Base-by-base conservation (phyloP, 2,797 vertebrate genomes). In the Sebastes nivosus region DNA sequence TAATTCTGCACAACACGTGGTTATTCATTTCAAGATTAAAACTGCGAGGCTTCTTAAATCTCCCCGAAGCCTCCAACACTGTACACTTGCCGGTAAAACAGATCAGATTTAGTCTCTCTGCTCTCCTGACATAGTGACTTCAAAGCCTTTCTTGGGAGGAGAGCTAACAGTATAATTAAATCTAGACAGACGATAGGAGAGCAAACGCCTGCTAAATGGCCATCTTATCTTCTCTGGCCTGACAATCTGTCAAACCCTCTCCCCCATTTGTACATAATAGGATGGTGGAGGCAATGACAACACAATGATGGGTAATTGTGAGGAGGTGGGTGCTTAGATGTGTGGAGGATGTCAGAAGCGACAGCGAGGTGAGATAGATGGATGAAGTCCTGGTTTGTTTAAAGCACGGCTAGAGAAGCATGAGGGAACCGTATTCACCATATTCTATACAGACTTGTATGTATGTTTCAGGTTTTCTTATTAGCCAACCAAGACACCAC, bases 101-200 rank as follows among this genome's bases (percentile, higher is more conserved):
- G 59, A 87, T 85, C 80, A 67, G 78, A 77, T 87, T 81, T 81
- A 86, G 52, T 54, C 67, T 67, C 74, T 38, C 54, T 46, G 79
- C 82, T 82, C 73, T 85, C 83, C 82, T 89, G 89, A 84, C 89
- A 88, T 67, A 36, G 81, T 71, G 81, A 90, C 89, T 87, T 91
- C 83, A 88, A 89, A 91, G 86, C 67, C 82, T 83, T 90, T 87
- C 73, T 72, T 78, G n/a, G 77, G 79, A 84, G 77, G 61, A 88
- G 75, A 84, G 83, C 79, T 82, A 91, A 93, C 87, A 63, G 79
- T 87, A 84, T 94, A 94, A 95, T 95, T 94, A 93, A 91, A 94
- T 88, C 80, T 75, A 81, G 89, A 88, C 89, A 81, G 86, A 87
- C 18, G 83, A 91, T 81, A 87, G 77, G 74, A 81, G 89, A 89